phyloP scores from a whole-genome alignment of 2,797 vertebrate species.

The Cygnus olor region DNA sequence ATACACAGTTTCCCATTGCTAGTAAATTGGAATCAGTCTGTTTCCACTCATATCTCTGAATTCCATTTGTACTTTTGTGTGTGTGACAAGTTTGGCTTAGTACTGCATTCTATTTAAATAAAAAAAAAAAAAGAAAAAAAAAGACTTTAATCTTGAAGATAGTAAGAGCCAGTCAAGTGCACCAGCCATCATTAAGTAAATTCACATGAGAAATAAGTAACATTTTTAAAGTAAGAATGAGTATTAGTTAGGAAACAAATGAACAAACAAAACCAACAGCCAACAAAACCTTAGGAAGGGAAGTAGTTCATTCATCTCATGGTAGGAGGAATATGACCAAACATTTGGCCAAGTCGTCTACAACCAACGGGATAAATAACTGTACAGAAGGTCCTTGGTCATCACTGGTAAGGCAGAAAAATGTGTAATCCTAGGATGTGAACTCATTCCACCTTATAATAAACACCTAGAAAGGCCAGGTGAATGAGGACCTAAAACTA shows the following conservation, averaged over 20 bases:
- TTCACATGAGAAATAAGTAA: background rate
- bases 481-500: background rate
- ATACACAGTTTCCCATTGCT: background rate
- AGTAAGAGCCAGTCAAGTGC: background rate
- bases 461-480: background rate
- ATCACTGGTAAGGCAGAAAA: background rate
- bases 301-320: background rate
- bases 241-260: background rate
- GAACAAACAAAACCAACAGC: background rate
- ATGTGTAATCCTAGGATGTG: background rate
- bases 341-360: background rate
- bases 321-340: background rate
- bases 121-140: background rate
- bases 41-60: background rate
- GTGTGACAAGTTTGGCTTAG: background rate
- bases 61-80: background rate
- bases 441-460: background rate
- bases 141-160: background rate
- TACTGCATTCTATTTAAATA: background rate
- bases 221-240: background rate
- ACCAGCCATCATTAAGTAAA: background rate
- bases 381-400: background rate
- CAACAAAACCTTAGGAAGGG: background rate
- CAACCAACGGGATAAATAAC: background rate
- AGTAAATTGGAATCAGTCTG: background rate